These are phyloP conservation scores for Metacarcinus magister DNA, from an alignment of 2,888 invertebrate species.

Conservation along the genomic window DNA sequence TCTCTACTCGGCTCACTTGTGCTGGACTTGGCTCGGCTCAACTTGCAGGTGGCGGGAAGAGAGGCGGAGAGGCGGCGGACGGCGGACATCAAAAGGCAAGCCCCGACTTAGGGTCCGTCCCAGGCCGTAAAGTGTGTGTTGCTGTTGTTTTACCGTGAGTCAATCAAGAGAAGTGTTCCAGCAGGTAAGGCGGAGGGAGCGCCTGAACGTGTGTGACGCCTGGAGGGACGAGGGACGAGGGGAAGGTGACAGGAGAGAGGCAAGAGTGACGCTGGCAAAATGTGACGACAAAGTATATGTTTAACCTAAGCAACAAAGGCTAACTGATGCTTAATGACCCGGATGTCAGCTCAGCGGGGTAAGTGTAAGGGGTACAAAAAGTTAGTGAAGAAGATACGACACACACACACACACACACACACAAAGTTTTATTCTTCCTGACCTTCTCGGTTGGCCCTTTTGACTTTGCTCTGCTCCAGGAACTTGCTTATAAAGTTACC, in stretches of 20 bases:
- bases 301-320: neutral
- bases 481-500: neutral
- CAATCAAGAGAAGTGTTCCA: constrained; percentile 45
- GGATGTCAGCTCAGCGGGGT: neutral
- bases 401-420: neutral
- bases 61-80: neutral
- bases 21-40: neutral
- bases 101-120: constrained; percentile 46
- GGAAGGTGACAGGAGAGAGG: neutral
- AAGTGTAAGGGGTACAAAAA: neutral
- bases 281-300: neutral
- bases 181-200: neutral
- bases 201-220: neutral
- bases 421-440: neutral
- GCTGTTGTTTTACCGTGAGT: constrained; percentile 44
- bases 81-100: constrained; percentile 44
- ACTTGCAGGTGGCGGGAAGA: neutral
- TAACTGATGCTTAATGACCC: neutral
- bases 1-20: too few relatives aligned
- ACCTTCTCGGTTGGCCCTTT: neutral
- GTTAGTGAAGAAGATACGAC: neutral
- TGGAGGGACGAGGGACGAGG: neutral
- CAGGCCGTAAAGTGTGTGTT: constrained; percentile 46
- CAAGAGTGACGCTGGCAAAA: neutral
- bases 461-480: constrained; percentile 3